These are phyloP conservation scores for Scelioninae gen. 2 DNA, from an alignment of 2,888 invertebrate species.

Conservation along the genomic window DNA sequence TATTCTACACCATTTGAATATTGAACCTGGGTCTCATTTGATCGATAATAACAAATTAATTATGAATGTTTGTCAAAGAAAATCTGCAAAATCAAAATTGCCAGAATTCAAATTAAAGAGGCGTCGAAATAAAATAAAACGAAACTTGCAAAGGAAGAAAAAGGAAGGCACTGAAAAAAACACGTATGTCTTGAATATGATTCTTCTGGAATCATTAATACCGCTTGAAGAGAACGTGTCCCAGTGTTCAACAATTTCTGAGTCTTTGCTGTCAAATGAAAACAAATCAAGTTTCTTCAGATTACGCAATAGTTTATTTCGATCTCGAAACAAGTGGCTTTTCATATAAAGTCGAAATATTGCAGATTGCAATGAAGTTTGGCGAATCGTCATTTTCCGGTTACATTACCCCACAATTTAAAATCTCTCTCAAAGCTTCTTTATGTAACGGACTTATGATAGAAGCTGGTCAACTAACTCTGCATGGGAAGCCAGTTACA, in stretches of 20 bases:
- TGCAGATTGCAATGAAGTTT: slow-evolving; percentile 40
- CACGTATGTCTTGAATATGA: slow-evolving; percentile 36
- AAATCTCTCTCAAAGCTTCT: slow-evolving; percentile 34
- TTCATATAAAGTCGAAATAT: slow-evolving; percentile 38
- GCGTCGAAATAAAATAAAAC: slow-evolving; percentile 38
- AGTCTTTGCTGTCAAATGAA: no score
- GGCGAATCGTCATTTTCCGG: slow-evolving; percentile 7
- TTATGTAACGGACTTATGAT: slow-evolving; percentile 20
- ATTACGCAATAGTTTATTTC: slow-evolving; percentile 38
- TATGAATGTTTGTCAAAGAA: no score
- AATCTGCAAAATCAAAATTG: slow-evolving; percentile 12
- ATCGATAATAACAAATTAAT: no score
- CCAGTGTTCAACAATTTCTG: neutral
- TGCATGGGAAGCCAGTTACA: slow-evolving; percentile 15
- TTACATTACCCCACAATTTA: slow-evolving; percentile 36
- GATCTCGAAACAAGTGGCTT: slow-evolving; percentile 41
- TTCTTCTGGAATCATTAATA: slow-evolving; percentile 25
- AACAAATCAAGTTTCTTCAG: no score
- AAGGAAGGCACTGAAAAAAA: slow-evolving; percentile 24
- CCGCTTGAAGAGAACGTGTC: no score
- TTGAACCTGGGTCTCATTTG: no score
- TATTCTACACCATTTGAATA: no score
- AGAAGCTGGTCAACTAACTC: slow-evolving; percentile 29
- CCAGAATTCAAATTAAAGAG: slow-evolving; percentile 29
- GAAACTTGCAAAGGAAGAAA: slow-evolving; percentile 21